These are phyloP conservation scores for Rhabdomys pumilio DNA, from an alignment of 2,797 vertebrate species.

Conservation along the genomic window DNA sequence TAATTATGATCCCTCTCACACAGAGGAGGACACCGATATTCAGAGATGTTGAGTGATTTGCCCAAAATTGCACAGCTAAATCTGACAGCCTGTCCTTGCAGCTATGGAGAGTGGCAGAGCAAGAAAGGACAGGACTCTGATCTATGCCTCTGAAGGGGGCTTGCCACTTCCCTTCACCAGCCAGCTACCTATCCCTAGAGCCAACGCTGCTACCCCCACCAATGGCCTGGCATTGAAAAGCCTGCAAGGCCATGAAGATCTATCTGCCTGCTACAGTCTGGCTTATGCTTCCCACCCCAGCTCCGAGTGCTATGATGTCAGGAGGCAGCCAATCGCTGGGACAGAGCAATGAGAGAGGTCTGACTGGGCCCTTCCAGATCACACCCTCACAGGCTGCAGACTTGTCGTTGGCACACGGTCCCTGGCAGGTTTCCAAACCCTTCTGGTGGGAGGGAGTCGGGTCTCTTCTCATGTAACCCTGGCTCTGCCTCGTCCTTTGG, in stretches of 20 bases:
- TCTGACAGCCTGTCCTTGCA: background rate
- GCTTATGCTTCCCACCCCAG: background rate
- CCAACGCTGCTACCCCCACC: background rate
- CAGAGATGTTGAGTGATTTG: background rate
- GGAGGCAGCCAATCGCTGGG: background rate
- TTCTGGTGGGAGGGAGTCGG: background rate
- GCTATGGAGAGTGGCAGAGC: background rate
- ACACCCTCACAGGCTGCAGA: background rate
- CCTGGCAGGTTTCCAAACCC: background rate
- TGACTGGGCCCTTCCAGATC: too few species aligned
- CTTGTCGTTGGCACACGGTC: background rate
- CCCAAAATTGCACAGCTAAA: constrained; percentile 19
- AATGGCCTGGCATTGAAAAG: background rate
- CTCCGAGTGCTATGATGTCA: background rate
- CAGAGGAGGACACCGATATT: background rate
- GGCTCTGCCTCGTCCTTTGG: background rate
- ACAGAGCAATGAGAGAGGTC: background rate
- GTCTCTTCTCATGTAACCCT: background rate
- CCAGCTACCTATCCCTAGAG: background rate
- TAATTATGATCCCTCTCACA: background rate
- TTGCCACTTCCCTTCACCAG: background rate
- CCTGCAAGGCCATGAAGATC: background rate
- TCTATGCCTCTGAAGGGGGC: background rate
- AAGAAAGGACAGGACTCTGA: background rate
- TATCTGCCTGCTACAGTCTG: too few species aligned